A percentile compares a stretch with the other conserved stretches of the same genome.
phyloP scores from a whole-genome alignment of 1,140 invertebrate species.

The Drosophila orena region DNA sequence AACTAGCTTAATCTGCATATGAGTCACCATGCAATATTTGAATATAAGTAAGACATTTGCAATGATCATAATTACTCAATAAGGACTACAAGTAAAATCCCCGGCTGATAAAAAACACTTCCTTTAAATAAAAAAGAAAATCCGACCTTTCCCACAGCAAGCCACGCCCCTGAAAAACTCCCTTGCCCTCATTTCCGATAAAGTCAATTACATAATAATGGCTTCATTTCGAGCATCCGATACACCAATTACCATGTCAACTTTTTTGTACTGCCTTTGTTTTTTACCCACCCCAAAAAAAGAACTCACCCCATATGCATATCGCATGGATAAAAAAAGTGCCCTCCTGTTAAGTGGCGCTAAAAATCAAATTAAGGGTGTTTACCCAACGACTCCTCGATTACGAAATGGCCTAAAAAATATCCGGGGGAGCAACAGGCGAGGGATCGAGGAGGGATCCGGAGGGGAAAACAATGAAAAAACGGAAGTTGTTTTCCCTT shows the following conservation, averaged over 20 bases:
- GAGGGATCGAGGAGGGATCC: conserved; percentile 24
- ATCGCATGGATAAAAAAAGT: conserved; percentile 44
- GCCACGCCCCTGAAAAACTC: conserved; percentile 32
- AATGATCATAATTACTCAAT: too few relatives aligned
- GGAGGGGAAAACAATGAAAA: conserved; percentile 48
- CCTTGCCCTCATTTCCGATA: conserved; percentile 4
- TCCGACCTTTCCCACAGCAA: conserved; percentile 7
- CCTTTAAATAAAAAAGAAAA: conserved; percentile 43
- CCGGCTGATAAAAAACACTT: not conserved
- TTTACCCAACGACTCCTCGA: conserved; percentile 68
- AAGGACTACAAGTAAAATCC: too few relatives aligned
- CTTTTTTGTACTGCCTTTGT: conserved; percentile 27
- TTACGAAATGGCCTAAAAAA: conserved; percentile 72
- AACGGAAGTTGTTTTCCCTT: conserved; percentile 65
- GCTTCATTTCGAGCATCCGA: conserved; percentile 28
- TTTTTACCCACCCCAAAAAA: conserved; percentile 53
- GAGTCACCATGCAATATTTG: too few relatives aligned
- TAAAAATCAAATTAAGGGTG: conserved; percentile 78
- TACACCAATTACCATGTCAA: conserved; percentile 68
- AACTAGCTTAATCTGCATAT: too few relatives aligned
- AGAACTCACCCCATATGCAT: conserved; percentile 63
- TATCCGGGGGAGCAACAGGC: conserved; percentile 43
- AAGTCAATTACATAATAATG: conserved; percentile 68
- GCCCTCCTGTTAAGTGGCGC: conserved; percentile 70
- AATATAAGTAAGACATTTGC: too few relatives aligned